These are phyloP conservation scores for Gonioctena quinquepunctata DNA, from an alignment of 1,140 invertebrate species.

Conservation along the genomic window DNA sequence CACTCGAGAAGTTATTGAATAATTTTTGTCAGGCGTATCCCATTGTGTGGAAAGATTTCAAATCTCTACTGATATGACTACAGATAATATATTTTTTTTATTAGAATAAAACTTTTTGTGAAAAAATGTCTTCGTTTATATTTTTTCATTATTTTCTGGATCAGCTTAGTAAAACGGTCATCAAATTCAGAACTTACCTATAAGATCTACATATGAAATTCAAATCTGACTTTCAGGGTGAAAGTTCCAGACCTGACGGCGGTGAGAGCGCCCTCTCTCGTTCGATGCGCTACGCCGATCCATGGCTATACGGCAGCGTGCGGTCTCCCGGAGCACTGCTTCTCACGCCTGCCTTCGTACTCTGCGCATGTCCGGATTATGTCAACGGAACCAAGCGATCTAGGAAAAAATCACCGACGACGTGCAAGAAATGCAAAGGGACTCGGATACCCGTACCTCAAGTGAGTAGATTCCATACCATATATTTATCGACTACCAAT, in stretches of 20 bases:
- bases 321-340: constrained; percentile 63
- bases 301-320: constrained; percentile 79
- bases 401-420: constrained; percentile 63
- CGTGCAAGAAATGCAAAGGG: constrained; percentile 80
- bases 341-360: constrained; percentile 64
- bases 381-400: constrained; percentile 72
- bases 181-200: no score
- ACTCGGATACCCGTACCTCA: constrained; percentile 68
- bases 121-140: no score
- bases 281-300: constrained; percentile 82
- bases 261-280: constrained; percentile 63
- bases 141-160: no score
- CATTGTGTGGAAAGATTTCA: no score
- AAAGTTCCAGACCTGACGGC: constrained; percentile 25
- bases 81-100: not conserved
- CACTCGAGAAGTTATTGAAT: no score
- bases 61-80: no score
- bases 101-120: not conserved
- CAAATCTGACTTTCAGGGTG: constrained; percentile 38
- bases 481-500: no score
- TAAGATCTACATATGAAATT: no score
- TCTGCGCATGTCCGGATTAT: constrained; percentile 78
- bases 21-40: no score
- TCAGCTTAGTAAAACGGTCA: no score
- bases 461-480: no score